Evolutionary conservation across 2,797 vertebrate species (phyloP).

Genomic region (Threskiornis aethiopicus): DNA sequence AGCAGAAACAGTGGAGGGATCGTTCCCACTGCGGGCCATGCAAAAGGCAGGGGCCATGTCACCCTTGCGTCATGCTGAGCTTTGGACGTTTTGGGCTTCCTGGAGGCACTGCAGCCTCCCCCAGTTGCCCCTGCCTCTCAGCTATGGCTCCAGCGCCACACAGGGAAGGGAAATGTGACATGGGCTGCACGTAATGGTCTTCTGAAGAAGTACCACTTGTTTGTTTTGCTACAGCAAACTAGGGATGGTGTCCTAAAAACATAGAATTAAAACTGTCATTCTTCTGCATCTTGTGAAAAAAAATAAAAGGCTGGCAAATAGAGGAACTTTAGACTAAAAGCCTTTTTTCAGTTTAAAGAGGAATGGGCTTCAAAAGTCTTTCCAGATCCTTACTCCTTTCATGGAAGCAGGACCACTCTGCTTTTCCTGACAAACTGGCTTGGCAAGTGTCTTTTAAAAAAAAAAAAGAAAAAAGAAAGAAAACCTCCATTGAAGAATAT

Average conservation of each 20-base stretch:
- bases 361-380: neutral
- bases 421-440: neutral
- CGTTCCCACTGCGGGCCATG: rapidly evolving
- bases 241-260: neutral
- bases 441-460: neutral
- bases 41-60: neutral
- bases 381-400: neutral
- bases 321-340: neutral
- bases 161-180: neutral
- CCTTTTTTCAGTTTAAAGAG: neutral
- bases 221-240: neutral
- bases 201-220: neutral
- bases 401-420: neutral
- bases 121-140: neutral
- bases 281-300: neutral
- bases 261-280: neutral
- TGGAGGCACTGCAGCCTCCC: neutral
- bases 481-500: neutral
- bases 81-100: neutral
- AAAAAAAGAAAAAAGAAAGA: no score
- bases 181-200: rapidly evolving
- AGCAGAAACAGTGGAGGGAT: neutral
- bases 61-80: neutral
- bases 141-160: neutral
- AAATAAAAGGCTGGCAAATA: neutral